Percentiles rank a stretch among this genome's conserved stretches.
These are phyloP conservation scores for Sylvilagus floridanus DNA, from an alignment of 2,797 vertebrate genomes.

Conservation along the genomic window DNA sequence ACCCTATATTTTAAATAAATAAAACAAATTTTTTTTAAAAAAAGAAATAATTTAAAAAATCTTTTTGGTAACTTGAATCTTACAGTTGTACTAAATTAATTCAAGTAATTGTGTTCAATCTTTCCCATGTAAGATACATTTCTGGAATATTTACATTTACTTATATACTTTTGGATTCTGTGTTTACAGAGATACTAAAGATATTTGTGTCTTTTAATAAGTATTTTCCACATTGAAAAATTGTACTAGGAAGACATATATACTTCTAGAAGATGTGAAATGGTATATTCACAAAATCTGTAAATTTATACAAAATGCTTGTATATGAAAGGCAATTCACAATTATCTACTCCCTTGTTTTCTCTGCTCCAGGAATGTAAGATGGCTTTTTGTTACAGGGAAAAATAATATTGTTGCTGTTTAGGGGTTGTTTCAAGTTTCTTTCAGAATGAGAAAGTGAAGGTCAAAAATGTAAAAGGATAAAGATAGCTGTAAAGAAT, in stretches of 20 bases:
- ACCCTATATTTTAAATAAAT: no score
- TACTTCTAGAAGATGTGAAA: not conserved
- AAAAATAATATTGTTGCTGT: not conserved
- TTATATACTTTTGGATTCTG: not conserved
- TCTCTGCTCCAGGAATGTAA: not conserved
- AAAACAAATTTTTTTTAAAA: no score
- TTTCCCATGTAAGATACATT: not conserved
- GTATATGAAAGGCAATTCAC: not conserved
- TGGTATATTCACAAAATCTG: not conserved
- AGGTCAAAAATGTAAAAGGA: not conserved
- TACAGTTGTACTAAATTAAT: no score
- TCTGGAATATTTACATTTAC: not conserved
- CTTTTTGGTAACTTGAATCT: not conserved
- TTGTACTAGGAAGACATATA: not conserved
- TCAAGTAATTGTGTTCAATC: no score
- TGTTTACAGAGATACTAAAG: not conserved
- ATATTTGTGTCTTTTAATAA: not conserved
- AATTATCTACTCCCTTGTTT: not conserved
- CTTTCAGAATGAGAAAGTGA: not conserved
- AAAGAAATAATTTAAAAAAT: not conserved
- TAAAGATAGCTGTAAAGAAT: not conserved
- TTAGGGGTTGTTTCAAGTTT: not conserved
- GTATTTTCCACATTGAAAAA: not conserved
- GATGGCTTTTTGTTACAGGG: not conserved
- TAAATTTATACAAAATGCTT: not conserved